These are phyloP conservation scores for Gephyroberyx darwinii DNA, from an alignment of 2,797 vertebrate species.

Conservation along the genomic window DNA sequence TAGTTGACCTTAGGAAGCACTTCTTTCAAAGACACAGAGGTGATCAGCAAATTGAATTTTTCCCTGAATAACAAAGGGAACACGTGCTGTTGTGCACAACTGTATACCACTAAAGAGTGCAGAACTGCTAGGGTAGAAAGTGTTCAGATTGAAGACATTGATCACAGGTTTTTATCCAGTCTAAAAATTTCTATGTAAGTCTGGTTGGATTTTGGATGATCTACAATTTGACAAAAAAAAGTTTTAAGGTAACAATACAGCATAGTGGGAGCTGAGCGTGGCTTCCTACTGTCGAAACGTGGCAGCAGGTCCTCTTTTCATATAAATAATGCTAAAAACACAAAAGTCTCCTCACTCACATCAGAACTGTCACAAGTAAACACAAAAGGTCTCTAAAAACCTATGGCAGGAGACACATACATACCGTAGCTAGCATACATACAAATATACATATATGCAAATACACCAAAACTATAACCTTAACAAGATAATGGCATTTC, in stretches of 20 bases:
- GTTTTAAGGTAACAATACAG: conserved; percentile 60
- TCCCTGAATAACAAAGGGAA: conserved; percentile 66
- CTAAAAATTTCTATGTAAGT: conserved; percentile 1
- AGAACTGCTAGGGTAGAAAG: conserved; percentile 33
- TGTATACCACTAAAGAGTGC: conserved; percentile 37
- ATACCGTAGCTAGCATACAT: conserved; percentile 79
- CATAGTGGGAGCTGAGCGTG: conserved; percentile 56
- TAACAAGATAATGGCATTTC: conserved; percentile 74
- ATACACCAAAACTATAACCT: conserved; percentile 76
- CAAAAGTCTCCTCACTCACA: conserved; percentile 74
- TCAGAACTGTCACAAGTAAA: conserved; percentile 69
- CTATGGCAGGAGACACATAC: conserved; percentile 71
- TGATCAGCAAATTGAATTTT: conserved; percentile 60
- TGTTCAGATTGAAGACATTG: conserved; percentile 33
- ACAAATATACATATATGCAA: conserved; percentile 84
- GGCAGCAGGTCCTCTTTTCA: conserved; percentile 70
- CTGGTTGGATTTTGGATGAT: conserved; percentile 59
- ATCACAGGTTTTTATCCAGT: conserved; percentile 49
- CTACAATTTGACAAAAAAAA: conserved; percentile 71
- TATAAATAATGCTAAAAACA: conserved; percentile 87
- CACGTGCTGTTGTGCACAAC: conserved; percentile 36
- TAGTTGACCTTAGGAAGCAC: conserved; percentile 70
- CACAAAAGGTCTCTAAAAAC: conserved; percentile 74
- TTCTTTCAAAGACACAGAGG: conserved; percentile 74
- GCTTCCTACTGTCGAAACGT: conserved; percentile 60